These are phyloP conservation scores for Synanceia verrucosa DNA, from an alignment of 2,797 vertebrate genomes.

Conservation along the genomic window DNA sequence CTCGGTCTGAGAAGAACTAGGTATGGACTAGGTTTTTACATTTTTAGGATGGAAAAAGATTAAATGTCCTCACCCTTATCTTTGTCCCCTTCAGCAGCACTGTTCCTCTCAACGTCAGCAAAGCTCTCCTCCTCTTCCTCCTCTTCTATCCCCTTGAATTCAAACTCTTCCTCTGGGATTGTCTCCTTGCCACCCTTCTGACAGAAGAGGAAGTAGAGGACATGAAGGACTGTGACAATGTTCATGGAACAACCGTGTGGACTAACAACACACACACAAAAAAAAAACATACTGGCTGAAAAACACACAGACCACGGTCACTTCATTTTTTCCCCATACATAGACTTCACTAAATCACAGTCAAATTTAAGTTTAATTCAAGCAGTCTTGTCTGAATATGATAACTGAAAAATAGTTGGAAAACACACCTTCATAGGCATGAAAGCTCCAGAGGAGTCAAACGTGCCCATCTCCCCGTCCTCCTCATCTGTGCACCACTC, in stretches of 20 bases:
- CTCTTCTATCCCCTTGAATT: slow-evolving; percentile 90
- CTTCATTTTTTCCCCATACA: neutral
- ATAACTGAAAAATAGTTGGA: neutral
- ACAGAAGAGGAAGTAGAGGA: neutral
- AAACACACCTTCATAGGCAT: slow-evolving; percentile 84
- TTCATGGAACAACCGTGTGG: neutral
- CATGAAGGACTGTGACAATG: neutral
- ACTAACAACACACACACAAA: neutral
- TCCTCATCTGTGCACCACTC: slow-evolving; percentile 95
- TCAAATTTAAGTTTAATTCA: too few species aligned
- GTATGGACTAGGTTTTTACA: neutral
- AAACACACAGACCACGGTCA: neutral
- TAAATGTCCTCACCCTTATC: slow-evolving; percentile 75
- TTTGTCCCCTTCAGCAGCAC: slow-evolving; percentile 68
- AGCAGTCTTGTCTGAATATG: too few species aligned
- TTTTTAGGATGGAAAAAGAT: neutral
- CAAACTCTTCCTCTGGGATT: slow-evolving; percentile 89
- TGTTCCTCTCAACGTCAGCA: slow-evolving; percentile 60
- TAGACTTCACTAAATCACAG: neutral
- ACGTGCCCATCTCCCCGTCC: slow-evolving; percentile 93
- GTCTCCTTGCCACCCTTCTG: slow-evolving; percentile 90
- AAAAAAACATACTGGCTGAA: neutral
- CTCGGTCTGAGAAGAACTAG: neutral
- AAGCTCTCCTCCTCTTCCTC: slow-evolving; percentile 81
- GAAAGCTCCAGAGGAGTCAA: slow-evolving; percentile 93